phyloP scores from a whole-genome alignment of 1,140 invertebrate genomes.

The Lanistes nyassanus region DNA sequence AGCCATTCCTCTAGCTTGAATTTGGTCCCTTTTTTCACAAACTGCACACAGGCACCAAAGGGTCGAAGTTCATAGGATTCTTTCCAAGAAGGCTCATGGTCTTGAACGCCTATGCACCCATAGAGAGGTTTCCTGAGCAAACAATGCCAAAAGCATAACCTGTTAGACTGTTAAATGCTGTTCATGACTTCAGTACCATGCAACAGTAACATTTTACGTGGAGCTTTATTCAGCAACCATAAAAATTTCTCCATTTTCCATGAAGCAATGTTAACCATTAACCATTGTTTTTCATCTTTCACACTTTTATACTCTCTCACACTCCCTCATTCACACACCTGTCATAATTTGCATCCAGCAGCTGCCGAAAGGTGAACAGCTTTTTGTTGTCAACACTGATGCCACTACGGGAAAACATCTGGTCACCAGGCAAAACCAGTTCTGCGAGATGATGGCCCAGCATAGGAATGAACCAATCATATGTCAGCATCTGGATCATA shows the following conservation, averaged over 20 bases:
- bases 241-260: too few relatives aligned
- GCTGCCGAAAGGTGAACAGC: constrained; percentile 54
- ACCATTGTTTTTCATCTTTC: too few relatives aligned
- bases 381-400: constrained; percentile 40
- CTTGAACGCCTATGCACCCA: constrained; percentile 63
- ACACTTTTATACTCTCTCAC: too few relatives aligned
- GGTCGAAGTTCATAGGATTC: constrained; percentile 52
- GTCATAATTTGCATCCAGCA: constrained; percentile 58
- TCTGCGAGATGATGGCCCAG: constrained; percentile 40
- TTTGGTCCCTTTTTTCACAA: constrained; percentile 37
- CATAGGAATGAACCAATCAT: constrained; percentile 61
- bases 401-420: constrained; percentile 40
- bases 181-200: too few relatives aligned
- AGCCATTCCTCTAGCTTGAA: constrained; percentile 40
- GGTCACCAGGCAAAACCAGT: constrained; percentile 58
- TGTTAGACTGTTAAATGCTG: too few relatives aligned
- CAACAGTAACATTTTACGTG: too few relatives aligned
- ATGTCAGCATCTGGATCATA: constrained; percentile 54
- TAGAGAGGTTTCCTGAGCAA: constrained; percentile 50
- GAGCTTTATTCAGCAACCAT: too few relatives aligned
- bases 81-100: constrained; percentile 57
- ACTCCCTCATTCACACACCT: constrained; percentile 29
- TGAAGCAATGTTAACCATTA: too few relatives aligned
- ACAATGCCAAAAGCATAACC: neutral
- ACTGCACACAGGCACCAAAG: constrained; percentile 55